Evolutionary conservation across 2,888 invertebrate genomes (phyloP), one percentile per base, ranked within the genome.

Genomic region (Heliconius aoede): DNA sequence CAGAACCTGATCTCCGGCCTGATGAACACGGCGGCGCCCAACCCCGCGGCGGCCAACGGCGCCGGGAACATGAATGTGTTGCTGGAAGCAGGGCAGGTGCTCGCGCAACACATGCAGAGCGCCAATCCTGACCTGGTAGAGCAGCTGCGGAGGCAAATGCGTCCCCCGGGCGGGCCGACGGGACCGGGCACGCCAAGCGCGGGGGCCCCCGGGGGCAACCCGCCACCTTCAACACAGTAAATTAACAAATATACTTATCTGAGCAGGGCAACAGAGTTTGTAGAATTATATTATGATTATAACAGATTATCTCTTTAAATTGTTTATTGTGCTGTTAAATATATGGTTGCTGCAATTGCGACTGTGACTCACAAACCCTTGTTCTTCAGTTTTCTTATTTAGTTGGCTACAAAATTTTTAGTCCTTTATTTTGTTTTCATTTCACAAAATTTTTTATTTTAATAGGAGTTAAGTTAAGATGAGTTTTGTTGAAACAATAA

Each of bases 61-160:
- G 83, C 87, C 1, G 90, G 88, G 0, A 91, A 92, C 18, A 92
- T 94, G 88, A 88, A 84, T 24, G 91, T 91, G 46, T 85, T 91
- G 85, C 86, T 95, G 79, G 92, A 97, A 95, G 95, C 94, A 26
- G 98, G 98, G 0, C 97, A 98, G 88, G 97, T 96, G 80, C 93
- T 98, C 76, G 97, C 97, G 13, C 96, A 96, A 85, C 97, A 97
- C 87, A 97, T 98, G 96, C 97, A 97, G 86, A 95, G 95, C 67
- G 95, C 96, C 26, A 98, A 98, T 91, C 98, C 98, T 0, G 97
- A 97, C 77, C 93, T 98, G 65, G 97, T 98, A 46, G 97, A 98
- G 80, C 96, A 96, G 85, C 91, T 98, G 78, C 95, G 97, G 76
- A 94, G 98, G 94, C 97, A 97, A 86, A 95, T 91, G 78, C 89